Conservation (phyloP, 2,797 vertebrate genomes). For the Clarias fuscus region DNA sequence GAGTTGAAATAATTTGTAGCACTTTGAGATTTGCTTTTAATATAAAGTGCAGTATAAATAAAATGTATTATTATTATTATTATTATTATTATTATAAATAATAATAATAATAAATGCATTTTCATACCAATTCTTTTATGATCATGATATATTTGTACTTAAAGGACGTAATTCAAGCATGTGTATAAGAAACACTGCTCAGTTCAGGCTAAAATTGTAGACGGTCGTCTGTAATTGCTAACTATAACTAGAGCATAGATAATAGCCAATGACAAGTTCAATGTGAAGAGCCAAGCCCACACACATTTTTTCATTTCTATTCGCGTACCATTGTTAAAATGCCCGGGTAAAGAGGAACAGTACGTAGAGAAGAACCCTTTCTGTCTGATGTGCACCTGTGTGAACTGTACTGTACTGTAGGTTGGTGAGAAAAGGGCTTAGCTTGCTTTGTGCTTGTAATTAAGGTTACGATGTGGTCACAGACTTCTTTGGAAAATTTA, state of each 20-base stretch:
- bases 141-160: neutral
- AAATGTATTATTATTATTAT: no score
- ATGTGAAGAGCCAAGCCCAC: slow-evolving; percentile 30
- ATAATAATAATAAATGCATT: neutral
- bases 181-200: slow-evolving; percentile 4
- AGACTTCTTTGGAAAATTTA: slow-evolving; percentile 37
- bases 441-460: slow-evolving; percentile 39
- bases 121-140: neutral
- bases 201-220: slow-evolving; percentile 8
- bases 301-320: neutral
- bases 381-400: slow-evolving; percentile 33
- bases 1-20: no score
- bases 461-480: slow-evolving; percentile 46
- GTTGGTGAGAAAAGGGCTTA: slow-evolving; percentile 26
- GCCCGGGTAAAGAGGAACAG: neutral
- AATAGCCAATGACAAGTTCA: slow-evolving; percentile 34
- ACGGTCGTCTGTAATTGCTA: slow-evolving; percentile 27
- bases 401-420: slow-evolving; percentile 14
- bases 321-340: slow-evolving; percentile 2
- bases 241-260: slow-evolving; percentile 30
- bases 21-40: no score
- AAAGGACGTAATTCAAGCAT: slow-evolving; percentile 16
- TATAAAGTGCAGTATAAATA: no score
- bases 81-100: no score
- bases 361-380: neutral